phyloP scores from a whole-genome alignment of 2,888 invertebrate species.

The Leucophora obtusa region DNA sequence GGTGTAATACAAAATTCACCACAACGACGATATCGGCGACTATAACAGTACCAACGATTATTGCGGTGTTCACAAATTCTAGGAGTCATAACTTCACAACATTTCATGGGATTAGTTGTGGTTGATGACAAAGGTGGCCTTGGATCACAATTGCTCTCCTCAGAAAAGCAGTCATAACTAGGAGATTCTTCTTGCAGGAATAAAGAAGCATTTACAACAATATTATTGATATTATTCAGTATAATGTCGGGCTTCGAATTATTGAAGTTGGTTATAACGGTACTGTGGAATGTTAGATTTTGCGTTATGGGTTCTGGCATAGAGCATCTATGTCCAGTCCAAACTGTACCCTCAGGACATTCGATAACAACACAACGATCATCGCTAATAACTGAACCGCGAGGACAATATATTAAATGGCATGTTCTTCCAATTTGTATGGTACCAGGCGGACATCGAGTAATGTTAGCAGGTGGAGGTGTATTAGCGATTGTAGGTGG shows the following conservation, averaged over 20 bases:
- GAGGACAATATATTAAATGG: conserved; percentile 69
- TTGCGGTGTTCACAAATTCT: conserved; percentile 67
- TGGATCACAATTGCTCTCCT: conserved; percentile 28
- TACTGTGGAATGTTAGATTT: conserved; percentile 52
- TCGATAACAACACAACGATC: conserved; percentile 66
- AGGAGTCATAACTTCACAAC: conserved; percentile 72
- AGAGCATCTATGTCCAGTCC: conserved; percentile 69
- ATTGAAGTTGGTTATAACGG: conserved; percentile 59
- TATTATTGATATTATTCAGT: conserved; percentile 68
- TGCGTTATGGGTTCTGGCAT: conserved; percentile 61
- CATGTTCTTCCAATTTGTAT: conserved; percentile 66
- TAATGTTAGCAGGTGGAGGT: conserved; percentile 53
- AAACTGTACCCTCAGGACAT: conserved; percentile 70
- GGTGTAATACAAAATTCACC: conserved; percentile 70
- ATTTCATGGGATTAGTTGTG: conserved; percentile 41
- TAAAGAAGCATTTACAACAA: conserved; percentile 67
- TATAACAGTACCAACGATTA: conserved; percentile 70
- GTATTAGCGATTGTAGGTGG: neutral
- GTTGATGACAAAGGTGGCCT: neutral
- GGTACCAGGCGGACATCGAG: conserved; percentile 68
- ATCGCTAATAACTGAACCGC: conserved; percentile 59
- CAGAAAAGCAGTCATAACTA: conserved; percentile 32
- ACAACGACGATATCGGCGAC: conserved; percentile 68
- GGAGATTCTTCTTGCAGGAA: conserved; percentile 8
- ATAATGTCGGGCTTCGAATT: conserved; percentile 58